Conservation (phyloP, 2,113 vertebrate genomes). For the Bufo gargarizans region DNA sequence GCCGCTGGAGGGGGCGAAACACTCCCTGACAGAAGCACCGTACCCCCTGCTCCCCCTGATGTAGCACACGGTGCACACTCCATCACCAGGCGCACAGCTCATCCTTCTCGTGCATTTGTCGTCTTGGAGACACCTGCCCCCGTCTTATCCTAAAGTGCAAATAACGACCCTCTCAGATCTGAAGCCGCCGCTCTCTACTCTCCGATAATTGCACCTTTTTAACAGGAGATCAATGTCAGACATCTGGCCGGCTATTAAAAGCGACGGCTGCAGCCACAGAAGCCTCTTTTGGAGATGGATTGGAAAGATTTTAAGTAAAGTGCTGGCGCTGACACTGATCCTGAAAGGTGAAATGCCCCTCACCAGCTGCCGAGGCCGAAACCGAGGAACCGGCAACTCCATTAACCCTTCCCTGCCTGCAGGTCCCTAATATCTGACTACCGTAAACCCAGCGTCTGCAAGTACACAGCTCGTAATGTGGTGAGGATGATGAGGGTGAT, state of each 20-base stretch:
- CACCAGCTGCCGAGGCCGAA: neutral
- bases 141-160: neutral
- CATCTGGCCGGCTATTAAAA: constrained; percentile 51
- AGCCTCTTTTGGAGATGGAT: constrained; percentile 13
- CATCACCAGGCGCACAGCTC: too few relatives aligned
- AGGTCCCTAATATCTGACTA: neutral
- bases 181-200: neutral
- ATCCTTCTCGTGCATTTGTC: neutral
- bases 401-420: constrained; percentile 10
- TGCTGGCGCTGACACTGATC: constrained; percentile 26
- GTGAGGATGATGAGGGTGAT: neutral
- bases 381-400: neutral
- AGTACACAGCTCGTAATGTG: too few relatives aligned
- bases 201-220: constrained; percentile 34
- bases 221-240: constrained; percentile 38
- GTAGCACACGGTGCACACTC: too few relatives aligned
- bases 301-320: constrained; percentile 31
- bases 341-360: neutral
- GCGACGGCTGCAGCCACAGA: neutral
- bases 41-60: too few relatives aligned
- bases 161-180: neutral
- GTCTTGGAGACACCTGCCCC: neutral
- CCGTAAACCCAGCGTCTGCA: too few relatives aligned
- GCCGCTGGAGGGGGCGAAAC: neutral
- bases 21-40: too few relatives aligned